Percentiles rank a stretch among this genome's conserved stretches.
These are phyloP conservation scores for Zaprionus ghesquierei DNA, from an alignment of 1,140 invertebrate genomes.

Conservation along the genomic window DNA sequence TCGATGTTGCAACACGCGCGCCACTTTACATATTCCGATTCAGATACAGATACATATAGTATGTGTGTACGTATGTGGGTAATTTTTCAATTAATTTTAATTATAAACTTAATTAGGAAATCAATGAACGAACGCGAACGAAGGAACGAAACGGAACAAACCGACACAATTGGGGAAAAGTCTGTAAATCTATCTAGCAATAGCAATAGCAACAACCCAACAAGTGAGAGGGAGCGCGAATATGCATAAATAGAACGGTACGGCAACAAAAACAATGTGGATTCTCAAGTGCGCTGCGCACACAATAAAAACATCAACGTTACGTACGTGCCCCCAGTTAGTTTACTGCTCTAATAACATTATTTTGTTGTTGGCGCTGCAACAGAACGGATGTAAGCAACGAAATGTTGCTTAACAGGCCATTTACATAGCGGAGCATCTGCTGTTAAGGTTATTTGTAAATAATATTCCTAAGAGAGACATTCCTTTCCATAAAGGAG, in stretches of 20 bases:
- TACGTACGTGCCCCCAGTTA: conserved; percentile 33
- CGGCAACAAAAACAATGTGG: conserved; percentile 64
- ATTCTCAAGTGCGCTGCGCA: conserved; percentile 69
- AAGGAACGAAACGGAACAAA: conserved; percentile 53
- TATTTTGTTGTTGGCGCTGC: conserved; percentile 18
- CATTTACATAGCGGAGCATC: background rate
- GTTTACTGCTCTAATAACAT: conserved; percentile 41
- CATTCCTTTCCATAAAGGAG: too few relatives aligned
- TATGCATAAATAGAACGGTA: conserved; percentile 40
- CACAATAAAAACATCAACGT: conserved; percentile 47
- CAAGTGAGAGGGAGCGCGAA: conserved; percentile 46
- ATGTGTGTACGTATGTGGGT: conserved; percentile 53
- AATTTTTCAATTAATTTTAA: conserved; percentile 83
- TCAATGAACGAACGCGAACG: conserved; percentile 71
- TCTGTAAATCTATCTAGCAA: conserved; percentile 31
- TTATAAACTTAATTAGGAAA: conserved; percentile 83
- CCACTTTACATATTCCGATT: conserved; percentile 56
- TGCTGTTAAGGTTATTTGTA: background rate
- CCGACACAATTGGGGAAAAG: conserved; percentile 69
- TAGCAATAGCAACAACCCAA: conserved; percentile 4
- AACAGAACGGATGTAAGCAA: conserved; percentile 31
- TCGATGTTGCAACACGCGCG: conserved; percentile 49
- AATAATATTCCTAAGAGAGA: background rate
- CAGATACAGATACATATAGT: conserved; percentile 3
- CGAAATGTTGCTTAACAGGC: conserved; percentile 33